Evolutionary conservation across 2,888 invertebrate genomes (phyloP).

Genomic region (Macrophya annulata): DNA sequence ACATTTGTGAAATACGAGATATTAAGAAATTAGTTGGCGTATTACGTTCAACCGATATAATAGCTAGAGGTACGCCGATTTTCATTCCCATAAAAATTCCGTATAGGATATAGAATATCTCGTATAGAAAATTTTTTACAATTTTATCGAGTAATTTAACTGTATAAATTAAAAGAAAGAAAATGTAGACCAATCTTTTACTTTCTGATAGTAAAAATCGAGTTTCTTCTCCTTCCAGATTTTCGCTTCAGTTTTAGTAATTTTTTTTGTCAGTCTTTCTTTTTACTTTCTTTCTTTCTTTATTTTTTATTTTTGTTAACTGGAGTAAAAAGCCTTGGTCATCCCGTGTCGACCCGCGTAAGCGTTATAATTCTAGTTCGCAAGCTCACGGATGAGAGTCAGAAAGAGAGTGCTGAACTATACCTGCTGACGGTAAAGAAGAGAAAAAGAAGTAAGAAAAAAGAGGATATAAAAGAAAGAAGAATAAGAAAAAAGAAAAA

Average conservation of each 20-base stretch:
- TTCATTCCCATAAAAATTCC: background rate
- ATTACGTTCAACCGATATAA: background rate
- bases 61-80: background rate
- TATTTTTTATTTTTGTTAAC: background rate
- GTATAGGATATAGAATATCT: background rate
- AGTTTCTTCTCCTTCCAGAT: background rate
- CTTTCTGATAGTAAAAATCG: background rate
- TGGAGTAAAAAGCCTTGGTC: constrained; percentile 29
- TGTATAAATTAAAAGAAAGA: background rate
- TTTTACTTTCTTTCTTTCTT: no score
- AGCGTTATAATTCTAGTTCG: constrained; percentile 11
- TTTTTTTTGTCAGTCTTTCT: no score
- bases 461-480: background rate
- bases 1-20: constrained; percentile 3
- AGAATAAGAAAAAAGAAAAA: constrained; percentile 23
- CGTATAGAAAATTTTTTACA: background rate
- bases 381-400: background rate
- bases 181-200: background rate
- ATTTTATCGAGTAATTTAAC: background rate
- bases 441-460: background rate
- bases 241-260: background rate
- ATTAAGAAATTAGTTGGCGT: constrained; percentile 1
- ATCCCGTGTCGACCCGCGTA: constrained; percentile 41
- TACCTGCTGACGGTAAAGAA: background rate
- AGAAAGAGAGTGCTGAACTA: constrained; percentile 26